Evolutionary conservation across 2,797 vertebrate genomes (phyloP).

Genomic region (Xiphophorus birchmanni): DNA sequence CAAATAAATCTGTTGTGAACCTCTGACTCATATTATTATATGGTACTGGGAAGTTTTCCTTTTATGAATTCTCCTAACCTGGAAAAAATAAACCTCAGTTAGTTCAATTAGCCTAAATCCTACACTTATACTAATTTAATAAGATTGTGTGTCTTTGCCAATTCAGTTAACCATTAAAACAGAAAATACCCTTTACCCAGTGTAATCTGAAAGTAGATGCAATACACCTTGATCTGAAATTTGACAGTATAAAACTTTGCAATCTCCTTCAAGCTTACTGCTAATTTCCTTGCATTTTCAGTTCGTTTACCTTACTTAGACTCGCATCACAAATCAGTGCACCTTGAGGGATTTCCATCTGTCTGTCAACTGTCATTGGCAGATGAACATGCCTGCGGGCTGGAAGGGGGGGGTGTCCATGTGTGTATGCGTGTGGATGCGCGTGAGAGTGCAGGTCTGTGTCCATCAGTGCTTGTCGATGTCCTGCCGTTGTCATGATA

Average conservation of each 20-base stretch:
- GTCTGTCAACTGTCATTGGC: constrained; percentile 61
- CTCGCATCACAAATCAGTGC: constrained; percentile 20
- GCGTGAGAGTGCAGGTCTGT: constrained; percentile 12
- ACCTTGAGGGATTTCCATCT: constrained; percentile 50
- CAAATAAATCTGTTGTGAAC: constrained; percentile 1
- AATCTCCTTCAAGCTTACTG: background rate
- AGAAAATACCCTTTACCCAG: constrained; percentile 1
- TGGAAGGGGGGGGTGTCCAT: constrained; percentile 9
- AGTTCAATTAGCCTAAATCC: constrained; percentile 8
- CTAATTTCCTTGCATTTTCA: constrained; percentile 25
- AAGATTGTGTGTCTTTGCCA: constrained; percentile 8
- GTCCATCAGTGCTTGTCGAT: constrained; percentile 35
- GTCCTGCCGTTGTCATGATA: constrained; percentile 63
- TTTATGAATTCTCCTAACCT: background rate
- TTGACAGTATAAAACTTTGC: background rate
- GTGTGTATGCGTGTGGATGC: constrained; percentile 13
- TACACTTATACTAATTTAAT: background rate
- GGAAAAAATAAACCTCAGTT: constrained; percentile 1
- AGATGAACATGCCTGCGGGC: constrained; percentile 46
- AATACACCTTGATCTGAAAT: background rate
- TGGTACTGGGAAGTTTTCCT: background rate
- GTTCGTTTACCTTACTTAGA: constrained; percentile 39
- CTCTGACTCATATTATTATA: constrained; percentile 1
- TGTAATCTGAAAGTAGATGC: constrained; percentile 1
- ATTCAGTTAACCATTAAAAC: background rate